Evolutionary conservation across 2,888 invertebrate genomes (phyloP).

Genomic region (Saturnia japonica): DNA sequence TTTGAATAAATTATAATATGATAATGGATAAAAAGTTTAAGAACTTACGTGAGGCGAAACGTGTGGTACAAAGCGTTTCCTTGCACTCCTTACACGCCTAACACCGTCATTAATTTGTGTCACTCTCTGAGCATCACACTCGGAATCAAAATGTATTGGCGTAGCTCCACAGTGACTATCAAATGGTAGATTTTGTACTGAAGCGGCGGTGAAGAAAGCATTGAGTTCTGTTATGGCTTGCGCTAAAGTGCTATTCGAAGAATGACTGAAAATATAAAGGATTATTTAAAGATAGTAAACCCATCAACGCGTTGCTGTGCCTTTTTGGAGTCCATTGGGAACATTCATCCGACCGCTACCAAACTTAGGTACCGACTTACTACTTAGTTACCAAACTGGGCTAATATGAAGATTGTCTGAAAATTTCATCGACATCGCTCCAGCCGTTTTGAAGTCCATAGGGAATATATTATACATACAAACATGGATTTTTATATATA

Average conservation of each 20-base stretch:
- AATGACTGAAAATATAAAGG: slow-evolving; percentile 51
- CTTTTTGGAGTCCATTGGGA: too few relatives aligned
- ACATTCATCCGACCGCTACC: too few relatives aligned
- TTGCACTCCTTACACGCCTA: slow-evolving; percentile 39
- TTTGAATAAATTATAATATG: neutral
- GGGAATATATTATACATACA: too few relatives aligned
- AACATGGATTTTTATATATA: too few relatives aligned
- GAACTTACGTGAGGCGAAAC: slow-evolving; percentile 71
- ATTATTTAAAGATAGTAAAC: neutral
- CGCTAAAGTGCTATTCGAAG: slow-evolving; percentile 31
- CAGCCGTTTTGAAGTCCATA: too few relatives aligned
- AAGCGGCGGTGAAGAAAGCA: slow-evolving; percentile 49
- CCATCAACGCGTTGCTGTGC: too few relatives aligned
- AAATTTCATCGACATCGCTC: too few relatives aligned
- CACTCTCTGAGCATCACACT: slow-evolving; percentile 37
- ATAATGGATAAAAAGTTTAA: neutral
- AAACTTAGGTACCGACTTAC: too few relatives aligned
- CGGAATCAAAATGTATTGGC: slow-evolving; percentile 55
- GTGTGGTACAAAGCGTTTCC: slow-evolving; percentile 63
- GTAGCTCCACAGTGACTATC: slow-evolving; percentile 68
- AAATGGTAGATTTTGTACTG: slow-evolving; percentile 47
- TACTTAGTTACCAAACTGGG: too few relatives aligned
- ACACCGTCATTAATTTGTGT: slow-evolving; percentile 41
- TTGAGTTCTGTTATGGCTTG: slow-evolving; percentile 40
- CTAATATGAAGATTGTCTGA: too few relatives aligned